A percentile compares a stretch with the other conserved stretches of the same genome.
These are phyloP conservation scores for Drosophila kuntzei DNA, from an alignment of 2,888 invertebrate species.

Conservation along the genomic window DNA sequence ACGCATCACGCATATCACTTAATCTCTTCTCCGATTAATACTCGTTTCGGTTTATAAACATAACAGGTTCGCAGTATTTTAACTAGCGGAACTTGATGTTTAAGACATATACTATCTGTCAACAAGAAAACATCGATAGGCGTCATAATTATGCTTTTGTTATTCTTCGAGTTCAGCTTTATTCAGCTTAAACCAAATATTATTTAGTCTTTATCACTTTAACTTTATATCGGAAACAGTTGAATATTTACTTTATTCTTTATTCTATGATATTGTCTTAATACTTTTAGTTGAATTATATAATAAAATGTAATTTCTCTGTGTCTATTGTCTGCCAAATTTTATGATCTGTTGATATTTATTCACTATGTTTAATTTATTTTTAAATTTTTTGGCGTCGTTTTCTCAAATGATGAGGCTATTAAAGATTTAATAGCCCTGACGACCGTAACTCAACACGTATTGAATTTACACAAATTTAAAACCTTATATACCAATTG, in stretches of 20 bases:
- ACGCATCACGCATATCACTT: slow-evolving; percentile 23
- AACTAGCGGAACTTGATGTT: slow-evolving; percentile 46
- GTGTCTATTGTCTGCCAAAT: neutral
- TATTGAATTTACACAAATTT: too few relatives aligned
- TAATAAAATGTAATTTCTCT: neutral
- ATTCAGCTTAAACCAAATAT: neutral
- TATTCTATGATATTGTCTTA: neutral
- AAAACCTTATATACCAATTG: neutral
- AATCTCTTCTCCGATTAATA: slow-evolving; percentile 22
- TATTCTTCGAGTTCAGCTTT: neutral
- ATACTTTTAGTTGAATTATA: neutral
- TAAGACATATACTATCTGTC: slow-evolving; percentile 34
- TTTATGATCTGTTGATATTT: neutral
- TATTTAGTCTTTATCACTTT: too few relatives aligned
- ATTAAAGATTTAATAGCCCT: neutral
- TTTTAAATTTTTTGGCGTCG: neutral
- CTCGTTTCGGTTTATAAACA: slow-evolving; percentile 36
- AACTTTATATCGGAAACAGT: too few relatives aligned
- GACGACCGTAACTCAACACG: too few relatives aligned
- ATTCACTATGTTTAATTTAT: neutral
- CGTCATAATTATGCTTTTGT: slow-evolving; percentile 39
- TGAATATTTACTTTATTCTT: too few relatives aligned
- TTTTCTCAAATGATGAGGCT: neutral
- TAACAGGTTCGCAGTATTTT: slow-evolving; percentile 43
- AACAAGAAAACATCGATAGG: slow-evolving; percentile 15